These are phyloP conservation scores for Setipinna tenuifilis DNA, from an alignment of 2,797 vertebrate species.

Conservation along the genomic window DNA sequence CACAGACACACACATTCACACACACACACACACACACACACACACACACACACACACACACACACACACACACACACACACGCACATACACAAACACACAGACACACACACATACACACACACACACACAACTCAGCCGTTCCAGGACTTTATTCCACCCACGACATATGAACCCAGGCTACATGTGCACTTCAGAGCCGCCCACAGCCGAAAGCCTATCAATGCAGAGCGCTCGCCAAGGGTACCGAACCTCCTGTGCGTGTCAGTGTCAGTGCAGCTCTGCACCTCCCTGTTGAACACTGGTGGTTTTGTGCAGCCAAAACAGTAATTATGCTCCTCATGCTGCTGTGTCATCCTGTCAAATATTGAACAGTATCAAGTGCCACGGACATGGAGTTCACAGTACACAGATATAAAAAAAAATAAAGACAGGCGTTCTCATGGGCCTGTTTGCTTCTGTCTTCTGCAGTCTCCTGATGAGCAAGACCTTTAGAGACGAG, in stretches of 20 bases:
- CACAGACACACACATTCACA: not conserved
- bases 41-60: constrained; percentile 3
- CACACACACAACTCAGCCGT: not conserved
- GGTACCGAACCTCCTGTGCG: not conserved
- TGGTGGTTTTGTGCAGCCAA: not conserved
- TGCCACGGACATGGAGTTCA: too few relatives aligned
- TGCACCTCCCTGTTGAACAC: not conserved
- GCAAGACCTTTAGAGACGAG: not conserved
- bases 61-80: not conserved
- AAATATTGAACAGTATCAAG: not conserved
- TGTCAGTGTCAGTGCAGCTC: not conserved
- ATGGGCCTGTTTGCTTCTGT: too few relatives aligned
- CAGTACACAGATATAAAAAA: too few relatives aligned
- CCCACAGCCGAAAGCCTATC: not conserved
- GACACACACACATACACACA: constrained; percentile 2
- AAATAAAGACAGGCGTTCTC: too few relatives aligned
- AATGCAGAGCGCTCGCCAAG: not conserved
- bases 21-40: not conserved
- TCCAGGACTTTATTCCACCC: not conserved
- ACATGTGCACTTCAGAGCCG: not conserved
- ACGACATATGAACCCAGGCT: not conserved
- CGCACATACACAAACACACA: not conserved
- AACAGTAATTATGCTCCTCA: not conserved
- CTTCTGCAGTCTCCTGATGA: not conserved
- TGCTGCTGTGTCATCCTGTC: not conserved